phyloP scores from a whole-genome alignment of 2,113 vertebrate species.

The Sphyrna mokarran region DNA sequence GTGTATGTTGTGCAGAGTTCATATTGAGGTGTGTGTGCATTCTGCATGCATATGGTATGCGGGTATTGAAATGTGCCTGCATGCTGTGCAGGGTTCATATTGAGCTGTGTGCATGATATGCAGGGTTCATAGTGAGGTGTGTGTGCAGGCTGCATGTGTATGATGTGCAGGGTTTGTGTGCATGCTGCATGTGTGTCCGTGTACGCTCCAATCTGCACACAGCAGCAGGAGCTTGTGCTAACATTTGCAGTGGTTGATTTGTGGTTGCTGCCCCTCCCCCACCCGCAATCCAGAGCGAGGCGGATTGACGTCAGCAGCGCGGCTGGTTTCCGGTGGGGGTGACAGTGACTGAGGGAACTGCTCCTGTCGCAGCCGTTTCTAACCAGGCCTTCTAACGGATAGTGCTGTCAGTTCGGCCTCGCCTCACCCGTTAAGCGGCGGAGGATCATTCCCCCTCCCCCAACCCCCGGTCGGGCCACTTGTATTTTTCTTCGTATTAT shows the following conservation, averaged over 20 bases:
- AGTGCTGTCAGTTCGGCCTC: background rate
- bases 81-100: too few relatives aligned
- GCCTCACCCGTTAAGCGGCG: background rate
- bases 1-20: too few relatives aligned
- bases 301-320: conserved; percentile 33
- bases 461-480: too few relatives aligned
- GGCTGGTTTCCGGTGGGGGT: conserved; percentile 28
- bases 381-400: background rate
- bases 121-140: too few relatives aligned
- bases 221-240: background rate
- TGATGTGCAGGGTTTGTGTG: too few relatives aligned
- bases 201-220: too few relatives aligned
- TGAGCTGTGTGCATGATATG: too few relatives aligned
- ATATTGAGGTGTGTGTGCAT: too few relatives aligned
- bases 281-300: background rate
- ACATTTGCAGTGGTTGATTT: background rate
- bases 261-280: background rate
- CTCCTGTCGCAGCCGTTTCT: background rate
- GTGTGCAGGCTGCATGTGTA: too few relatives aligned
- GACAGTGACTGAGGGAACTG: conserved; percentile 11
- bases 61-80: background rate
- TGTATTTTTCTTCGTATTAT: background rate
- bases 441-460: background rate
- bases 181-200: too few relatives aligned
- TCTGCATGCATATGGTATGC: too few relatives aligned